Percentiles rank a stretch among this genome's conserved stretches.
These are phyloP conservation scores for Drosophila anomelani DNA, from an alignment of 2,888 invertebrate species.

Conservation along the genomic window DNA sequence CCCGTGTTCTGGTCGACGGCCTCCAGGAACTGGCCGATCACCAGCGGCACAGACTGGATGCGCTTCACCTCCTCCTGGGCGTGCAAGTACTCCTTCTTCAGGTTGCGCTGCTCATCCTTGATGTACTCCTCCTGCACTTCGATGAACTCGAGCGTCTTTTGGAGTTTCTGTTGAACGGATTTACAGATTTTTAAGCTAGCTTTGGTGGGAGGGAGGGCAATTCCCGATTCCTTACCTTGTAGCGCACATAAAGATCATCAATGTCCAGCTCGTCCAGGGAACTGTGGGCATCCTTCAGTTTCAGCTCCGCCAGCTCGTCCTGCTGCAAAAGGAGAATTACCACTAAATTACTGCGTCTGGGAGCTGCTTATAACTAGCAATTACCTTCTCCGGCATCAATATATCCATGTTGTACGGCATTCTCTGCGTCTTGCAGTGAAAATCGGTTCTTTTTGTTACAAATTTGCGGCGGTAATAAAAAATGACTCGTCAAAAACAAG, in stretches of 20 bases:
- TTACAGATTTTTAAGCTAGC: neutral
- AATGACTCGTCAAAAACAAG: conserved; percentile 77
- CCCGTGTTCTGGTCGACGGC: conserved; percentile 99
- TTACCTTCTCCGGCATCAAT: conserved; percentile 60
- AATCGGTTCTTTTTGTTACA: conserved; percentile 32
- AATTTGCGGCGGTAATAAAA: conserved; percentile 48
- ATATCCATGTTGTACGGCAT: conserved; percentile 63
- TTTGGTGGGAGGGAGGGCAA: too few relatives aligned
- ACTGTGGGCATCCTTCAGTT: conserved; percentile 88
- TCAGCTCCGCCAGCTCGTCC: conserved; percentile 90
- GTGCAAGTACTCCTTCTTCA: conserved; percentile 99
- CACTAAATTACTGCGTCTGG: neutral
- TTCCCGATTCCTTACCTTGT: conserved; percentile 88
- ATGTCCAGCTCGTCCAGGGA: conserved; percentile 92
- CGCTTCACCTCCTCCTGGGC: conserved; percentile 99
- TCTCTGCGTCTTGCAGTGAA: conserved; percentile 17
- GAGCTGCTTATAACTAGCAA: neutral
- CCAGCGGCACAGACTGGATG: conserved; percentile 99
- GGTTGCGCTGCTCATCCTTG: conserved; percentile 99
- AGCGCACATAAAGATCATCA: conserved; percentile 97
- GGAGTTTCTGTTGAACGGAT: conserved; percentile 90
- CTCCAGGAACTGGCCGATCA: conserved; percentile 99
- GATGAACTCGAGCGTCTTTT: conserved; percentile 97
- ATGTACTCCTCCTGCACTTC: conserved; percentile 99
- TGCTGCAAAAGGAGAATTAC: conserved; percentile 61